Percentiles rank a stretch among this genome's conserved stretches.
Evolutionary conservation across 2,797 vertebrate genomes (phyloP).

Genomic region (Morus bassanus): DNA sequence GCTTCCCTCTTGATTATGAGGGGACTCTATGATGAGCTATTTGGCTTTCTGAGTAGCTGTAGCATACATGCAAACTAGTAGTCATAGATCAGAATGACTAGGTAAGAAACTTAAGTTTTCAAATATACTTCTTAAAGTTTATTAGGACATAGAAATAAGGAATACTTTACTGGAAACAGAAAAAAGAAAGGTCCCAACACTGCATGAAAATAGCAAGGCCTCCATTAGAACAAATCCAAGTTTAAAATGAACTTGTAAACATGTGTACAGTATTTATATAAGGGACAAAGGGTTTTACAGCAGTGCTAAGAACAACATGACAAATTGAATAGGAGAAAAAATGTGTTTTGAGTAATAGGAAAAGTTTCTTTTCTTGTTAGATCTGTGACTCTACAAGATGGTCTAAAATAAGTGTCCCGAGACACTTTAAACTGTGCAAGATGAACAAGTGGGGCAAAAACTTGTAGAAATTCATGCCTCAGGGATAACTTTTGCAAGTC

Average conservation of each 20-base stretch:
- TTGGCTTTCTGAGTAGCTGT: neutral
- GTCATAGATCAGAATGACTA: neutral
- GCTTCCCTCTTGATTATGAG: neutral
- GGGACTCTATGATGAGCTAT: neutral
- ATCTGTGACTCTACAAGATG: neutral
- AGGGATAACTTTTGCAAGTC: neutral
- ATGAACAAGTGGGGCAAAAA: neutral
- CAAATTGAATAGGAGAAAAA: neutral
- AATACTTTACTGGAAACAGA: neutral
- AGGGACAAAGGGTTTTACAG: neutral
- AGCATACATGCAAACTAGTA: neutral
- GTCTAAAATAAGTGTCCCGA: neutral
- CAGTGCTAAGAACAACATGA: neutral
- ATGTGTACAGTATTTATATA: rapidly evolving
- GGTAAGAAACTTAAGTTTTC: neutral
- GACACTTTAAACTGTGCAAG: neutral
- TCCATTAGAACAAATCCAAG: neutral
- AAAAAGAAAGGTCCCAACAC: neutral
- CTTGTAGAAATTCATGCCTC: neutral
- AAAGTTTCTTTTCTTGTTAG: neutral
- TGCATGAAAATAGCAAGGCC: neutral
- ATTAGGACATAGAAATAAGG: neutral
- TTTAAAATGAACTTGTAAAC: neutral
- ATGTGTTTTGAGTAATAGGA: neutral
- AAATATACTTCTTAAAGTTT: neutral